phyloP scores from a whole-genome alignment of 2,888 invertebrate genomes.

The Philereme vetulata region DNA sequence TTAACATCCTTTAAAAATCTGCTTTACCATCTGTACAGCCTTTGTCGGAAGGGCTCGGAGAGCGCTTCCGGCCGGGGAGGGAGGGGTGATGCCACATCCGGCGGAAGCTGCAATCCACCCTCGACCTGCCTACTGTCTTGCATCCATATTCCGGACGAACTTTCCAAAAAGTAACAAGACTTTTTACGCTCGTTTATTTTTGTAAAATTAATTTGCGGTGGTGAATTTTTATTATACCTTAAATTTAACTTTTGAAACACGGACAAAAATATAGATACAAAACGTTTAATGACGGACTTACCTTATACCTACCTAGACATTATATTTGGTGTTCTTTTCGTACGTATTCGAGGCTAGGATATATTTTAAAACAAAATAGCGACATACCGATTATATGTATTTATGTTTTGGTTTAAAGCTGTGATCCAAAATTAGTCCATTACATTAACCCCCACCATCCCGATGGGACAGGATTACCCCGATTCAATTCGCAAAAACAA shows the following conservation, averaged over 20 bases:
- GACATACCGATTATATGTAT: no score
- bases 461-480: constrained; percentile 21
- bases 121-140: constrained; percentile 50
- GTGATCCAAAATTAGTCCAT: constrained; percentile 12
- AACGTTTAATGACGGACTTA: neutral
- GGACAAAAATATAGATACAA: neutral
- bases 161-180: constrained; percentile 34
- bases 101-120: constrained; percentile 63
- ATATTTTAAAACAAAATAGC: no score
- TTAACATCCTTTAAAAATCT: constrained; percentile 1
- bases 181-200: constrained; percentile 29
- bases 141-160: constrained; percentile 30
- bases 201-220: constrained; percentile 23
- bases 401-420: no score
- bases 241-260: neutral
- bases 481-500: constrained; percentile 27
- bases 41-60: constrained; percentile 61
- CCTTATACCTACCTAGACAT: no score
- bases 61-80: constrained; percentile 58
- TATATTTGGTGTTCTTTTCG: no score
- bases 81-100: constrained; percentile 68
- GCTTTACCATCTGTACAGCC: constrained; percentile 45
- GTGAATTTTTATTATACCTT: constrained; percentile 10
- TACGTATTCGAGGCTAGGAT: no score
- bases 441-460: constrained; percentile 17